phyloP scores from a whole-genome alignment of 2,797 vertebrate genomes.

The Brachymystax lenok region DNA sequence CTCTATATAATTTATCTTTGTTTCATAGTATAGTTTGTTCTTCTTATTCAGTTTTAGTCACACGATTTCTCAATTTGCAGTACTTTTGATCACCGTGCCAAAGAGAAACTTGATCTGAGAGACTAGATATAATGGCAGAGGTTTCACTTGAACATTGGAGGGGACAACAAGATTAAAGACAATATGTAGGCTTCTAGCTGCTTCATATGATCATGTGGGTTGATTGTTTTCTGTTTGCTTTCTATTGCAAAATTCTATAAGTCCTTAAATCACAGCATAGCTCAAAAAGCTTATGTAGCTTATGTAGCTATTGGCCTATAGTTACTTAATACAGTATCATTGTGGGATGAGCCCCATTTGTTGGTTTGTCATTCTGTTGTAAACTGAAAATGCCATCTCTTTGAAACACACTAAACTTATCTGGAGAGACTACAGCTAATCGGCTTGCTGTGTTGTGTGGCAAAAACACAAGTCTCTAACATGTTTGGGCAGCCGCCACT shows the following conservation, averaged over 20 bases:
- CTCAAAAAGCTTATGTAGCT: not conserved
- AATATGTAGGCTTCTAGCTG: not conserved
- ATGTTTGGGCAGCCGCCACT: not conserved
- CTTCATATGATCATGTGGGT: too few relatives aligned
- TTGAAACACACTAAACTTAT: conserved; percentile 1
- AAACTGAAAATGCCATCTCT: not conserved
- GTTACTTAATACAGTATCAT: not conserved
- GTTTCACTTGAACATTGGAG: not conserved
- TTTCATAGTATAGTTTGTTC: too few relatives aligned
- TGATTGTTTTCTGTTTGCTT: not conserved
- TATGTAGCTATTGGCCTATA: too few relatives aligned
- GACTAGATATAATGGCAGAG: not conserved
- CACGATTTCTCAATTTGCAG: too few relatives aligned
- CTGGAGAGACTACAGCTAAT: not conserved
- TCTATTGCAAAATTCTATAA: not conserved
- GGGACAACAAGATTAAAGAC: not conserved
- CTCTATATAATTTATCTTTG: too few relatives aligned
- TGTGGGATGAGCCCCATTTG: not conserved
- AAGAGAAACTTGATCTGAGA: not conserved
- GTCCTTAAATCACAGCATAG: not conserved
- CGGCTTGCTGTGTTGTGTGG: conserved; percentile 3
- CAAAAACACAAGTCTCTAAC: conserved; percentile 9
- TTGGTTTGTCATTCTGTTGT: not conserved
- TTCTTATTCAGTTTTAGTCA: too few relatives aligned
- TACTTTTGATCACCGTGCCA: not conserved